phyloP scores from a whole-genome alignment of 2,113 vertebrate genomes.

The Rhagologus leucostigma region DNA sequence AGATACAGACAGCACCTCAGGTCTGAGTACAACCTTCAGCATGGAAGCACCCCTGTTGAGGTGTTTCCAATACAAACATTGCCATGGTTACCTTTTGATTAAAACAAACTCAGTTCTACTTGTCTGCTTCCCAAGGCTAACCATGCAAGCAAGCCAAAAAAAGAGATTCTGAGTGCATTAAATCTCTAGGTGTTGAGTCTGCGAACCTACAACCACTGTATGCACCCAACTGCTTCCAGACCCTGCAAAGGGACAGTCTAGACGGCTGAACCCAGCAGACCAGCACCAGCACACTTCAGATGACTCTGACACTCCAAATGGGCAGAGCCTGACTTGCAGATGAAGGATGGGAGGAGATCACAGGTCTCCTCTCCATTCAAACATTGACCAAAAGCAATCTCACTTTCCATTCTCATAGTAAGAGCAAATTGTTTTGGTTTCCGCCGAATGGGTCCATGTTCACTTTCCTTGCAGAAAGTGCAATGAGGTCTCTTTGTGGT shows the following conservation, averaged over 20 bases:
- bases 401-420: not conserved
- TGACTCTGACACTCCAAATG: not conserved
- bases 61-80: conserved; percentile 37
- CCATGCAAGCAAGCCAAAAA: not conserved
- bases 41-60: not conserved
- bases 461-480: not conserved
- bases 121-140: not conserved
- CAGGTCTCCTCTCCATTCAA: not conserved
- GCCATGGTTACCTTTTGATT: not conserved
- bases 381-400: not conserved
- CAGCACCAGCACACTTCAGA: not conserved
- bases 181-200: not conserved
- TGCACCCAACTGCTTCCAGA: not conserved
- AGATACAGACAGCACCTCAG: not conserved
- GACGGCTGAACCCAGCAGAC: not conserved
- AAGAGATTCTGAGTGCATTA: not conserved
- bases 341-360: not conserved
- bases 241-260: not conserved
- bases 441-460: not conserved
- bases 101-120: not conserved
- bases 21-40: not conserved
- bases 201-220: not conserved
- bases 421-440: not conserved
- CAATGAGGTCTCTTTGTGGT: not conserved
- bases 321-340: not conserved